Base-by-base conservation (phyloP, 2,113 vertebrate species). In the Neolamprologus sp. region DNA sequence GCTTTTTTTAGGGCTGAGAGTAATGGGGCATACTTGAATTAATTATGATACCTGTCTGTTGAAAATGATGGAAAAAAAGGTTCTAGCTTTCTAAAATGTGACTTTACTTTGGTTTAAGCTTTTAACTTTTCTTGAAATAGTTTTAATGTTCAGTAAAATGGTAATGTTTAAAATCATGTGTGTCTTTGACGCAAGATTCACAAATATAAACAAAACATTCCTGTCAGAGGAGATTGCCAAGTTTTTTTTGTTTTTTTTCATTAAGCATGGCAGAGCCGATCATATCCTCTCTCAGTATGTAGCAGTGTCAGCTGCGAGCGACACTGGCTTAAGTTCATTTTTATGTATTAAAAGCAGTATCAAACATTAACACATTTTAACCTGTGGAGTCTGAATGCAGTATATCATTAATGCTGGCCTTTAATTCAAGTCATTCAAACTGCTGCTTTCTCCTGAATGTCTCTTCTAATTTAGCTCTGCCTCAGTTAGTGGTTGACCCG, bases 141-240 rank as follows among this genome's bases (percentile, higher is more conserved):
- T 82, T 57, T 13, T 63, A 45, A 73, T 16, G 4, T 21, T 53
- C 51, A 21, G 23, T 53, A 4, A 33, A 26, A 19, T 23, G 40
- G 10, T 31, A 21, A 49, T 16, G 53, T 71, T 31, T 28, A 82
- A 19, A 31, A 23, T 71, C 16, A 42, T 82, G 60, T 80, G 26
- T 60, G 60, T 83, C 37, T 65, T 42, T 37, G 2, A 65, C 17
- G 37, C 60, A 37, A 93, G 63, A 83, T 93, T 87, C 75, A 91
- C 89, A 91, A 83, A 91, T 87, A 60, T 63, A 26, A 60, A 78
- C 16, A 68, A 86, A 89, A 86, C 51, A 84, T 73, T 82, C 45
- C 85, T 84, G 84, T 73, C 55, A 84, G 71, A 4, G 35, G 63
- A 85, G 87, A 57, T 68, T 7, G 42, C 42, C 23, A 78, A 57